Percentiles rank a stretch among this genome's conserved stretches.
These are phyloP conservation scores for Lochmaea capreae DNA, from an alignment of 2,888 invertebrate species.

Conservation along the genomic window DNA sequence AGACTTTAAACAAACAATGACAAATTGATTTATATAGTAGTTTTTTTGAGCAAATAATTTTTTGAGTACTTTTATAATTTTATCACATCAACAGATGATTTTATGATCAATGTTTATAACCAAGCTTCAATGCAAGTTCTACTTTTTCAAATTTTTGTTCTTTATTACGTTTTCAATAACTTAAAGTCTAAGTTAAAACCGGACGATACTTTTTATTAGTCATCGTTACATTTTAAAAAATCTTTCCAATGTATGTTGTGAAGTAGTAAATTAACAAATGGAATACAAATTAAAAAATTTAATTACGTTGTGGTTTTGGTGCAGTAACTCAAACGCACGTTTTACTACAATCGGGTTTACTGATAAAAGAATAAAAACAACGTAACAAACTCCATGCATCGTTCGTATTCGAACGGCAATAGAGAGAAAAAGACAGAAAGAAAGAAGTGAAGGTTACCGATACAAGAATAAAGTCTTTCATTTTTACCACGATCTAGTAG, in stretches of 20 bases:
- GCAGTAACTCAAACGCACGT: not conserved
- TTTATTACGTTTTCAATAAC: not conserved
- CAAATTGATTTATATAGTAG: no score
- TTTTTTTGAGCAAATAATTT: no score
- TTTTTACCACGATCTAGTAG: slow-evolving; percentile 62
- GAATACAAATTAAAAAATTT: not conserved
- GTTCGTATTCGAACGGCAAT: not conserved
- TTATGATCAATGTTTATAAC: not conserved
- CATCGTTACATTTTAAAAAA: not conserved
- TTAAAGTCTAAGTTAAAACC: not conserved
- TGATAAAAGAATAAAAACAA: slow-evolving; percentile 5
- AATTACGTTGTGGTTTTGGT: not conserved
- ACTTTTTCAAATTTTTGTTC: not conserved
- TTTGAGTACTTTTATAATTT: no score
- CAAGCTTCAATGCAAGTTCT: not conserved
- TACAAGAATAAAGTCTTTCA: slow-evolving; percentile 49
- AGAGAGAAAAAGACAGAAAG: slow-evolving; percentile 14
- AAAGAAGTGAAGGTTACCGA: slow-evolving; percentile 38
- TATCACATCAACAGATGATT: not conserved
- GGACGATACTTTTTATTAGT: not conserved
- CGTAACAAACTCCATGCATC: not conserved
- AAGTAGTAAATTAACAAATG: not conserved
- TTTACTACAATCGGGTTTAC: not conserved
- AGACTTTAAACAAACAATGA: no score
- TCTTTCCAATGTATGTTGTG: not conserved